Conservation (phyloP, 1,140 invertebrate genomes). For the Apis mellifera region DNA sequence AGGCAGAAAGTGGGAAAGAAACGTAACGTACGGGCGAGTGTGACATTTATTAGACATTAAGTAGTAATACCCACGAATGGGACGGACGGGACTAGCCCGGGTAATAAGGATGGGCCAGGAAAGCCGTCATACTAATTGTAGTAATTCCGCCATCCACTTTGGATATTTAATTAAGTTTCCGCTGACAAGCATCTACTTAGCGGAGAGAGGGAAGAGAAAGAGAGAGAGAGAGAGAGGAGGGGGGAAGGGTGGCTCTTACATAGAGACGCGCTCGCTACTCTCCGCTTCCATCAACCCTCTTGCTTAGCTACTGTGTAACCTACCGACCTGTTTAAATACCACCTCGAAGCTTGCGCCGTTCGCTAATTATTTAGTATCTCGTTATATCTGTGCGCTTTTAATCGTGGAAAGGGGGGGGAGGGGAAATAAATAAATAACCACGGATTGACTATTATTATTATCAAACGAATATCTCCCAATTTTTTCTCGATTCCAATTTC, state of each 20-base stretch:
- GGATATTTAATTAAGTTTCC: slow-evolving; percentile 82
- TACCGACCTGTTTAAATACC: slow-evolving; percentile 64
- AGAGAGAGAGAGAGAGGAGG: slow-evolving; percentile 10
- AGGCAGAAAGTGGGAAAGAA: slow-evolving; percentile 47
- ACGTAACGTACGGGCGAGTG: slow-evolving; percentile 62
- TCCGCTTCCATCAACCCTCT: slow-evolving; percentile 46
- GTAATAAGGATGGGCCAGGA: slow-evolving; percentile 76
- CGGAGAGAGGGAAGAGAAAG: slow-evolving; percentile 17
- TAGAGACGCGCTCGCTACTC: slow-evolving; percentile 39
- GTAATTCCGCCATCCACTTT: slow-evolving; percentile 81
- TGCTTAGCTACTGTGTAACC: slow-evolving; percentile 57
- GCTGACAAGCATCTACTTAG: slow-evolving; percentile 76
- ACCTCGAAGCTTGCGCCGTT: slow-evolving; percentile 46
- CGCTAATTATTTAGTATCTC: slow-evolving; percentile 63
- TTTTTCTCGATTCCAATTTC: not conserved
- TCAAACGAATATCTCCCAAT: no score
- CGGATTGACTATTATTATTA: no score
- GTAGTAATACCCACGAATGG: slow-evolving; percentile 79
- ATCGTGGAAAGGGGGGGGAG: not conserved
- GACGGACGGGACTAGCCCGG: slow-evolving; percentile 72
- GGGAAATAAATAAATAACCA: no score
- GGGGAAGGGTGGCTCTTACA: slow-evolving; percentile 54
- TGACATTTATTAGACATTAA: slow-evolving; percentile 82
- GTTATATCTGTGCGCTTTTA: not conserved
- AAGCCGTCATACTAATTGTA: slow-evolving; percentile 80